Conservation (phyloP, 2,113 vertebrate genomes). For the Orientallactaga bullata region DNA sequence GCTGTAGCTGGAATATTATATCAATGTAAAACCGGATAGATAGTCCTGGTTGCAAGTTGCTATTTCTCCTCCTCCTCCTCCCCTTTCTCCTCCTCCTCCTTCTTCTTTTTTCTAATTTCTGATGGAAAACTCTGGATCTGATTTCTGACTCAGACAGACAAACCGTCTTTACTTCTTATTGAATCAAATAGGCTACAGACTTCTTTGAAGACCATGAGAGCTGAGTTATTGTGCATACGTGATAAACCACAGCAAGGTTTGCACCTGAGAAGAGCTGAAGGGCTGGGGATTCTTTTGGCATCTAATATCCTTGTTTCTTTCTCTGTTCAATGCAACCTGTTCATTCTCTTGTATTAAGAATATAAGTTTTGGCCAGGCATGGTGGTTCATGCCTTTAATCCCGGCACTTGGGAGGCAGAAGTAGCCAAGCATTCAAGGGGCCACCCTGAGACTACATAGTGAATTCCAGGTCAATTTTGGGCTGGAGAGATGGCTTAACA, state of each 20-base stretch:
- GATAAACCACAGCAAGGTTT: neutral
- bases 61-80: neutral
- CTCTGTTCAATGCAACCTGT: neutral
- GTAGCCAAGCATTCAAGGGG: too few relatives aligned
- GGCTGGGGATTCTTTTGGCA: neutral
- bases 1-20: neutral
- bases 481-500: too few relatives aligned
- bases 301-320: neutral
- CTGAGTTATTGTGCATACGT: neutral
- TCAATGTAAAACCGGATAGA: neutral
- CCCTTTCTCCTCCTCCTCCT: too few relatives aligned
- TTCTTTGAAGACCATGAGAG: constrained; percentile 39
- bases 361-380: too few relatives aligned
- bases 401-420: too few relatives aligned
- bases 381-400: too few relatives aligned
- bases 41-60: neutral
- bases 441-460: too few relatives aligned
- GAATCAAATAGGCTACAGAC: neutral
- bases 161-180: constrained; percentile 10
- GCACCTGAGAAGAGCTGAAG: neutral
- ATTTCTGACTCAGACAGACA: constrained; percentile 19
- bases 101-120: constrained; percentile 6
- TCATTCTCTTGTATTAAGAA: constrained; percentile 10
- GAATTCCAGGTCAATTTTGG: too few relatives aligned
- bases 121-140: neutral